Evolutionary conservation across 2,113 vertebrate species (phyloP).

Genomic region (Mugil cephalus): DNA sequence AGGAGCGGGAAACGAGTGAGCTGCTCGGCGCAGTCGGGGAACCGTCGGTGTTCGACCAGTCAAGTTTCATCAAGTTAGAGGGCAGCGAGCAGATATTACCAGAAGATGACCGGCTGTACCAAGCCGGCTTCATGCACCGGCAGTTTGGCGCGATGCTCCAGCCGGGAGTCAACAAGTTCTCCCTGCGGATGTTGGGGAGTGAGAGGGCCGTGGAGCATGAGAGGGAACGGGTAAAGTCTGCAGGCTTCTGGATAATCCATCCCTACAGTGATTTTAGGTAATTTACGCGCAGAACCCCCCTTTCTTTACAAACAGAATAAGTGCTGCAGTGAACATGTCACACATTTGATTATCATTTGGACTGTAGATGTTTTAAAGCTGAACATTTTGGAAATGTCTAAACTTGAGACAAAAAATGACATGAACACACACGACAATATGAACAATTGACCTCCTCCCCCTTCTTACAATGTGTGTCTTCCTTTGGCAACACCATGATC

Average conservation of each 20-base stretch:
- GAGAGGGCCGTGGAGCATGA: slow-evolving; percentile 98
- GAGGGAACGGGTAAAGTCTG: slow-evolving; percentile 96
- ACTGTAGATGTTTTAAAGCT: slow-evolving; percentile 17
- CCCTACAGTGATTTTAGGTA: slow-evolving; percentile 99
- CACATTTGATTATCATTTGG: slow-evolving; percentile 3
- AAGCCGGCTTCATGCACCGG: slow-evolving; percentile 96
- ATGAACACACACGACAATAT: not conserved
- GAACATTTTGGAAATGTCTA: not conserved
- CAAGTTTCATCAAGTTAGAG: slow-evolving; percentile 92
- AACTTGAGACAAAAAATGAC: not conserved
- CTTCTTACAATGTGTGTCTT: slow-evolving; percentile 1
- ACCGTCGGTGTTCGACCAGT: slow-evolving; percentile 80
- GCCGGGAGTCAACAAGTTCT: slow-evolving; percentile 99
- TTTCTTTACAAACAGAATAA: slow-evolving; percentile 12
- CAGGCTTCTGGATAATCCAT: slow-evolving; percentile 99
- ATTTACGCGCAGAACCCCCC: slow-evolving; percentile 46
- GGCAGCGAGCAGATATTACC: slow-evolving; percentile 90
- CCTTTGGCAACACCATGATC: slow-evolving; percentile 10
- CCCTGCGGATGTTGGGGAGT: slow-evolving; percentile 98
- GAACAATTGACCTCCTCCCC: slow-evolving; percentile 1
- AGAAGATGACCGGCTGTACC: slow-evolving; percentile 91
- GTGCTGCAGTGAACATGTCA: slow-evolving; percentile 42
- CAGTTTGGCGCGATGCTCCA: slow-evolving; percentile 98
- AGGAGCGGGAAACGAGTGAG: slow-evolving; percentile 72
- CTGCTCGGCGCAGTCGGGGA: slow-evolving; percentile 60